phyloP scores from a whole-genome alignment of 2,888 invertebrate genomes.

The Serrognathus titanus region DNA sequence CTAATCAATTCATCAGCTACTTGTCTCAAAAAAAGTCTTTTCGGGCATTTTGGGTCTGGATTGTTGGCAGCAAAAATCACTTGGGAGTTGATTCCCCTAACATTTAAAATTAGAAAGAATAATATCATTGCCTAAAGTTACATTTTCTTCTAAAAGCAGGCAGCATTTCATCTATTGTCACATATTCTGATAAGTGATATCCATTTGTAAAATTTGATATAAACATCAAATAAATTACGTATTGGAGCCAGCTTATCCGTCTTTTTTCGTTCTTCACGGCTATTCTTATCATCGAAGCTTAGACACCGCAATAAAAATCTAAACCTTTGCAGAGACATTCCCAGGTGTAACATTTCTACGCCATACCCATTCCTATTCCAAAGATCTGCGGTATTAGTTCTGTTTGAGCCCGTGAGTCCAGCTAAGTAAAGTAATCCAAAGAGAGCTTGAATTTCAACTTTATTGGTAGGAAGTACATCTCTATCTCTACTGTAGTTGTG shows the following conservation, averaged over 20 bases:
- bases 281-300: background rate
- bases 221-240: slow-evolving; percentile 24
- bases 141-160: too few species aligned
- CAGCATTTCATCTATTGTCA: background rate
- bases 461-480: too few species aligned
- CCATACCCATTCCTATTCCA: too few species aligned
- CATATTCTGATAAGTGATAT: slow-evolving; percentile 25
- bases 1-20: too few species aligned
- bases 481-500: too few species aligned
- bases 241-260: slow-evolving; percentile 2
- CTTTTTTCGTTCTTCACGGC: background rate
- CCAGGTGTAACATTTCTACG: slow-evolving; percentile 3
- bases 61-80: too few species aligned
- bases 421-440: slow-evolving; percentile 4
- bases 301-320: slow-evolving; percentile 1
- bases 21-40: too few species aligned
- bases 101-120: too few species aligned
- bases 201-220: slow-evolving; percentile 23
- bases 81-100: too few species aligned
- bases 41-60: too few species aligned
- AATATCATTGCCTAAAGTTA: too few species aligned
- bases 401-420: background rate
- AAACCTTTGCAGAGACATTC: slow-evolving; percentile 5
- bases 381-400: slow-evolving; percentile 1
- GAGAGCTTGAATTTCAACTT: background rate